Evolutionary conservation across 2,888 invertebrate species (phyloP).

Genomic region (Cantharis rustica): DNA sequence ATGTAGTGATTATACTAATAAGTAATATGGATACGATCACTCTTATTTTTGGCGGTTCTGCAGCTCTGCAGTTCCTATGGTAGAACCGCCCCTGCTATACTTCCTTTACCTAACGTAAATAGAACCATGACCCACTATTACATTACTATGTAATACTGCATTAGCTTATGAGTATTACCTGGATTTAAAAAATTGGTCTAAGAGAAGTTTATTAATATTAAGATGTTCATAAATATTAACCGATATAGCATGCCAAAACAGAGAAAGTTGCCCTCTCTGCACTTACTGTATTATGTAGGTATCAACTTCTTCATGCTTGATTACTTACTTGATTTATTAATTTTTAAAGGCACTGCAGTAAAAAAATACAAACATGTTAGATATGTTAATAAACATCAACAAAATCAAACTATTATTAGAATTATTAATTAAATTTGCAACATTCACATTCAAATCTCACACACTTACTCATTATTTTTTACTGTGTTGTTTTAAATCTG

Average conservation of each 20-base stretch:
- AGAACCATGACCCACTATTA: too few relatives aligned
- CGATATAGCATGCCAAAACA: not conserved
- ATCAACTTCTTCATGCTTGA: not conserved
- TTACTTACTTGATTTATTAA: conserved; percentile 60
- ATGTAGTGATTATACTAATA: too few relatives aligned
- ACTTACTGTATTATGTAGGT: not conserved
- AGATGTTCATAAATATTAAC: not conserved
- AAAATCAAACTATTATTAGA: conserved; percentile 5
- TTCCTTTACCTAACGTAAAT: too few relatives aligned
- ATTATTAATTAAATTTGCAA: conserved; percentile 3
- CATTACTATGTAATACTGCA: too few relatives aligned
- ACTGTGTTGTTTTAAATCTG: conserved; percentile 40
- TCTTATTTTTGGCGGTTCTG: too few relatives aligned
- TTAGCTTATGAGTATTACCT: not conserved
- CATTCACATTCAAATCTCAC: conserved; percentile 14
- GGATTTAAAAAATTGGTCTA: not conserved
- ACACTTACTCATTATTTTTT: conserved; percentile 25
- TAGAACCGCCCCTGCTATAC: too few relatives aligned
- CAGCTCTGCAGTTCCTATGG: too few relatives aligned
- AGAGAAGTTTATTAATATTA: not conserved
- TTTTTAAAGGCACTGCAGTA: conserved; percentile 64
- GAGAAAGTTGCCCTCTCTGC: not conserved
- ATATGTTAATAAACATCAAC: conserved; percentile 12
- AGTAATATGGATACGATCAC: too few relatives aligned
- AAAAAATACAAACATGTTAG: conserved; percentile 40